These are phyloP conservation scores for Lamproptera curius DNA, from an alignment of 2,888 invertebrate species.

Conservation along the genomic window DNA sequence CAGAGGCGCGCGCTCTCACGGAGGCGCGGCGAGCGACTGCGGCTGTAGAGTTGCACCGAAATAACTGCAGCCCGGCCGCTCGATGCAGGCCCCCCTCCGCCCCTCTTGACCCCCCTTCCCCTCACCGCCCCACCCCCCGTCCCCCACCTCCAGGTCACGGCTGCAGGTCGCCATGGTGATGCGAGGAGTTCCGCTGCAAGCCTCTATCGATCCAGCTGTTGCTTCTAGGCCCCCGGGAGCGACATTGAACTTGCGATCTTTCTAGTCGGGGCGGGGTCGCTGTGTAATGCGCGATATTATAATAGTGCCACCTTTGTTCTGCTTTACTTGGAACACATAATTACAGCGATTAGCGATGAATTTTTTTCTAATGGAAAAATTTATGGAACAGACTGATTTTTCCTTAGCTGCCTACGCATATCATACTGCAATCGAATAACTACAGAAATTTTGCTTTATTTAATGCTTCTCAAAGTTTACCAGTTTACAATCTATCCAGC, in stretches of 20 bases:
- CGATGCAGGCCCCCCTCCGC: slow-evolving; percentile 52
- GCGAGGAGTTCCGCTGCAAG: slow-evolving; percentile 41
- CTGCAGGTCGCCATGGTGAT: slow-evolving; percentile 57
- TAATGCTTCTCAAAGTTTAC: no score
- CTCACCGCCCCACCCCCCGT: slow-evolving; percentile 37
- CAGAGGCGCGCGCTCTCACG: slow-evolving; percentile 54
- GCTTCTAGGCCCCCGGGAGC: slow-evolving; percentile 45
- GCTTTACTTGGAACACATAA: neutral
- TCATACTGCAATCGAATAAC: no score
- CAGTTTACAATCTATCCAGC: no score
- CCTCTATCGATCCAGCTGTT: slow-evolving; percentile 71
- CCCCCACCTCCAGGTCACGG: slow-evolving; percentile 63
- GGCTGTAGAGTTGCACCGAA: slow-evolving; percentile 68
- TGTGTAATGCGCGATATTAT: slow-evolving; percentile 1
- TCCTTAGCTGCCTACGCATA: no score
- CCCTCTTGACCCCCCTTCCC: slow-evolving; percentile 26
- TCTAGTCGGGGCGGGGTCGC: slow-evolving; percentile 24
- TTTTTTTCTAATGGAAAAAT: no score
- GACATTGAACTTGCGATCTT: slow-evolving; percentile 44
- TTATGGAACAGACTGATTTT: no score
- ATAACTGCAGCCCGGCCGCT: slow-evolving; percentile 74
- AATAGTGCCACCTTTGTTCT: neutral
- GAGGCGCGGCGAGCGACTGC: slow-evolving; percentile 66
- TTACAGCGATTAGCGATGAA: neutral
- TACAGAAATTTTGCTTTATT: no score